Percentiles rank a stretch among this genome's conserved stretches.
Evolutionary conservation across 2,888 invertebrate species (phyloP).

Genomic region (Melanotus villosus): DNA sequence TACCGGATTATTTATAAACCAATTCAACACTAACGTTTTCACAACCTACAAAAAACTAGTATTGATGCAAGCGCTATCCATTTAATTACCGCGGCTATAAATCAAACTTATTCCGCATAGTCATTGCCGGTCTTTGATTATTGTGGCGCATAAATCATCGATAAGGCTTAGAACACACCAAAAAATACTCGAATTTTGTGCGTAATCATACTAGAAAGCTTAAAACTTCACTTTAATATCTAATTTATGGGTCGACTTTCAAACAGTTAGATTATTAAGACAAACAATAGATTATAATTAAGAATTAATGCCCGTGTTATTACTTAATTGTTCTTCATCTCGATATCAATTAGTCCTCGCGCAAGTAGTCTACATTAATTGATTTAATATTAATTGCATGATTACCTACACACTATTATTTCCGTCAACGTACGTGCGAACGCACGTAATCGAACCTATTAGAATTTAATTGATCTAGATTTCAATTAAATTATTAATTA

Average conservation of each 20-base stretch:
- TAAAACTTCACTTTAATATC: not conserved
- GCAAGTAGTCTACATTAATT: constrained; percentile 18
- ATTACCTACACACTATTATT: constrained; percentile 30
- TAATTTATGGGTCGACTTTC: constrained; percentile 8
- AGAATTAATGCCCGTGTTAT: constrained; percentile 26
- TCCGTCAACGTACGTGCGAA: constrained; percentile 10
- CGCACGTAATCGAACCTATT: constrained; percentile 18
- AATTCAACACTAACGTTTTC: constrained; percentile 34
- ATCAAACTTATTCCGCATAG: constrained; percentile 38
- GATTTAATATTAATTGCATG: constrained; percentile 30
- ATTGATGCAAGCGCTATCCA: constrained; percentile 37
- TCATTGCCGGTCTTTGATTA: constrained; percentile 38
- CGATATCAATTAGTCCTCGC: constrained; percentile 20
- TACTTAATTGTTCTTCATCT: constrained; percentile 30
- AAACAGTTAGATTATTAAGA: not conserved
- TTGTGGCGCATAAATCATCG: constrained; percentile 37
- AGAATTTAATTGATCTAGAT: constrained; percentile 27
- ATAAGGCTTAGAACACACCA: constrained; percentile 29
- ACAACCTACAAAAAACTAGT: constrained; percentile 34
- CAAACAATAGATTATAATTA: constrained; percentile 28
- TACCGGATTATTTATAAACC: constrained; percentile 33
- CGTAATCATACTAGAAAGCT: not conserved
- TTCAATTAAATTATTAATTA: constrained; percentile 36
- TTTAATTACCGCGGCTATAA: constrained; percentile 38
- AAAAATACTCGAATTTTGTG: constrained; percentile 26